phyloP scores from a whole-genome alignment of 2,113 vertebrate species.

The Isichthys henryi region DNA sequence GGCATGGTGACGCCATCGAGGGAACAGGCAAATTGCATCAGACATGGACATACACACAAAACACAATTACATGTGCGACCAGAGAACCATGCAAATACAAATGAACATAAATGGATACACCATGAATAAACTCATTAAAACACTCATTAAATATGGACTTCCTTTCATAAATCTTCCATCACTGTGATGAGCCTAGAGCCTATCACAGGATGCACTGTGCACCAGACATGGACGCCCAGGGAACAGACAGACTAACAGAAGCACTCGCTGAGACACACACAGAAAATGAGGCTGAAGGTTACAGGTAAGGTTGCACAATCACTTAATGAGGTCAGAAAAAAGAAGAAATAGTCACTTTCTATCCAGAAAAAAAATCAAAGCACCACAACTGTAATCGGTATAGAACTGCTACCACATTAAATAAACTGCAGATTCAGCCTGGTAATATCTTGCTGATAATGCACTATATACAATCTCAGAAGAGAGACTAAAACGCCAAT shows the following conservation, averaged over 20 bases:
- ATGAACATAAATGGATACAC: neutral
- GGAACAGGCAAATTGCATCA: constrained; percentile 86
- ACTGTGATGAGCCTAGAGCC: neutral
- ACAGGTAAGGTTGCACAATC: neutral
- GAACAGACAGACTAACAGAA: neutral
- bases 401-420: neutral
- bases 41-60: constrained; percentile 23
- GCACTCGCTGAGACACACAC: neutral
- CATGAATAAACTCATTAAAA: neutral
- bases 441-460: neutral
- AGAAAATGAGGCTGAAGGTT: neutral
- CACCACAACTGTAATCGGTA: neutral
- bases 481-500: neutral
- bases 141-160: neutral
- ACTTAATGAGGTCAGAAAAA: neutral
- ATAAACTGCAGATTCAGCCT: neutral
- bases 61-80: neutral
- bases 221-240: neutral
- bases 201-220: neutral
- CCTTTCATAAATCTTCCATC: neutral
- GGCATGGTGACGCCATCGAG: constrained; percentile 61
- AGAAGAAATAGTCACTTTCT: neutral
- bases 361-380: neutral
- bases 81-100: neutral
- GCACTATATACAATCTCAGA: neutral